phyloP scores from a whole-genome alignment of 2,888 invertebrate genomes.

The Meganola albula region DNA sequence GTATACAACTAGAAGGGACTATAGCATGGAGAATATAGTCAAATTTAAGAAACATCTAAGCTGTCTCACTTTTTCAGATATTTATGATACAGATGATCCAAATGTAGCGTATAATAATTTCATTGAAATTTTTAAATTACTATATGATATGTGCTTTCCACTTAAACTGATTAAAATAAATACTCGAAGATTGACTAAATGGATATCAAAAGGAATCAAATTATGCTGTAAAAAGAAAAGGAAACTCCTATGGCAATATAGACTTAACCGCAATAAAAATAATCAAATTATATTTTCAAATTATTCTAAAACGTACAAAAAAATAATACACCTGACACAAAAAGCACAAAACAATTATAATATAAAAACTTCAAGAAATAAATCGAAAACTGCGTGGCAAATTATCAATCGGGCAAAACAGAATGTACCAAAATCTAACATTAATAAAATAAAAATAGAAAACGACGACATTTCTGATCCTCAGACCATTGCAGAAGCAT shows the following conservation, averaged over 20 bases:
- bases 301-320: not conserved
- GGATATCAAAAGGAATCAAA: slow-evolving; percentile 3
- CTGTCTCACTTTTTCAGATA: not conserved
- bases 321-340: slow-evolving; percentile 4
- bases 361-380: slow-evolving; percentile 3
- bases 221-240: slow-evolving; percentile 2
- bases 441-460: not conserved
- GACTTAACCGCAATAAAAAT: not conserved
- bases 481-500: slow-evolving; percentile 3
- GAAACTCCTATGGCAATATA: slow-evolving; percentile 4
- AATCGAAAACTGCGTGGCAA: slow-evolving; percentile 5
- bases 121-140: not conserved
- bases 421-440: slow-evolving; percentile 3
- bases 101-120: slow-evolving; percentile 1
- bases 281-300: not conserved
- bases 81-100: not conserved
- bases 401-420: slow-evolving; percentile 4
- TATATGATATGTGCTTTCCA: slow-evolving; percentile 6
- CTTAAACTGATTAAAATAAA: not conserved
- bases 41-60: slow-evolving; percentile 1
- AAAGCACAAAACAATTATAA: slow-evolving; percentile 4
- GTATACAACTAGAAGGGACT: not conserved
- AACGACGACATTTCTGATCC: slow-evolving; percentile 1
- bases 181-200: not conserved
- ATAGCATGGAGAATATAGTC: not conserved